Evolutionary conservation across 2,888 invertebrate genomes (phyloP).

Genomic region (Fragum sueziense): DNA sequence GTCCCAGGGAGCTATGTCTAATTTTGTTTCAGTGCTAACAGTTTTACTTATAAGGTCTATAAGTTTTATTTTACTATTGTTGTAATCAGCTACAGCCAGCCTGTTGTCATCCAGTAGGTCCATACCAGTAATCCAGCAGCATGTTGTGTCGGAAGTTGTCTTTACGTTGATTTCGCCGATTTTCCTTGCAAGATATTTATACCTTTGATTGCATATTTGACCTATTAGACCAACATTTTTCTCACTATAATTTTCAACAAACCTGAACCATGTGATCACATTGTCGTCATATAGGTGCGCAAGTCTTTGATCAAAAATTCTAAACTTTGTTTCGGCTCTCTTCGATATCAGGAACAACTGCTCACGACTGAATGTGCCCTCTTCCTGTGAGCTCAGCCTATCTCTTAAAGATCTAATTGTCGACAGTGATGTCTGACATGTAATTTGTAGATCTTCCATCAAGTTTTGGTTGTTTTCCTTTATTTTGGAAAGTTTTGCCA

Average conservation of each 20-base stretch:
- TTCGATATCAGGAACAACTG: too few relatives aligned
- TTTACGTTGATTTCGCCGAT: neutral
- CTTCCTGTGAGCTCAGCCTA: neutral
- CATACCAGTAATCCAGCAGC: neutral
- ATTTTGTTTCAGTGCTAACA: neutral
- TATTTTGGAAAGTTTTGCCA: neutral
- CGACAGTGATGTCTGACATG: neutral
- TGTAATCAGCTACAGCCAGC: neutral
- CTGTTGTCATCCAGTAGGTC: neutral
- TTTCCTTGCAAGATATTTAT: neutral
- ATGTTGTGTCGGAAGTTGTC: neutral
- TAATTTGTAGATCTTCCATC: neutral
- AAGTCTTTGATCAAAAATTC: neutral
- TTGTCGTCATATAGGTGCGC: neutral
- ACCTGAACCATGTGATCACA: neutral
- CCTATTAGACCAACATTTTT: neutral
- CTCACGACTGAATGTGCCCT: neutral
- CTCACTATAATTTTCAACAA: neutral
- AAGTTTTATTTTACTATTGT: neutral
- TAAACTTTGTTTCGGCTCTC: too few relatives aligned
- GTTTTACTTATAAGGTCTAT: neutral
- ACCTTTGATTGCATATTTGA: too few relatives aligned
- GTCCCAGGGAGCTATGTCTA: neutral
- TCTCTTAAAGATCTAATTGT: neutral
- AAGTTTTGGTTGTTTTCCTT: neutral